Evolutionary conservation across 1,140 invertebrate genomes (phyloP), one percentile per base, ranked within the genome.

Genomic region (Neodiprion pinetum): DNA sequence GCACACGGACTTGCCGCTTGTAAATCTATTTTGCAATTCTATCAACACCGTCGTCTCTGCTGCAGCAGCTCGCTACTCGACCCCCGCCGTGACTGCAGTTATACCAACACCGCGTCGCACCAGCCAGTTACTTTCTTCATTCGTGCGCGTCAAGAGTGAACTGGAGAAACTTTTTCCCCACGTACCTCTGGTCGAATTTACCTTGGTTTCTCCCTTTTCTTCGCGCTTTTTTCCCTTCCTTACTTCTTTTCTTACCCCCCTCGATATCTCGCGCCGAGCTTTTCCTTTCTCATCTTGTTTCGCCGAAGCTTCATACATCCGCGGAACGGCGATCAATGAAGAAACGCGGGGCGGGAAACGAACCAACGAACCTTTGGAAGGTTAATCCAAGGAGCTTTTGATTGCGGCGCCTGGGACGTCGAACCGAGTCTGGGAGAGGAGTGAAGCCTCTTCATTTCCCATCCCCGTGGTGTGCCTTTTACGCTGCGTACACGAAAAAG

Each of bases 21-120:
- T 79, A 80, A 81, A 83, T 83, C 81, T 83, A 83, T 83, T 83
- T 80, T 79, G 80, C 81, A 80, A 83, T 81, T 83, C 80, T 80
- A 83, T 83, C 78, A 83, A 77, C 28, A 40, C 28, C 28, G 28
- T 40, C 28, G 28, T 40, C 28, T 40, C 28, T 40, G 28, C 40
- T 21, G 21, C 67, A 21, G 77, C 67, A 68, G 71, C 67, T 72
- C 73, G 76, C 28, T 40, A 73, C 67, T 75, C 71, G 73, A 72
- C 72, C 47, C 23, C 50, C n/a, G 53, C 11, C 53, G 28, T 40
- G 28, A 61, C 53, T 61, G 53, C 53, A 61, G 53, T 61, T 61
- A 61, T 61, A 40, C 28, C 28, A 40, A 40, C 28, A 40, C 28
- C 28, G 5, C 28, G 28, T 40, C 28, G 28, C 28, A 40, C 28